A percentile compares a stretch with the other conserved stretches of the same genome.
These are phyloP conservation scores for Gymnoscopelus microlampas DNA, from an alignment of 2,797 vertebrate genomes.

Conservation along the genomic window DNA sequence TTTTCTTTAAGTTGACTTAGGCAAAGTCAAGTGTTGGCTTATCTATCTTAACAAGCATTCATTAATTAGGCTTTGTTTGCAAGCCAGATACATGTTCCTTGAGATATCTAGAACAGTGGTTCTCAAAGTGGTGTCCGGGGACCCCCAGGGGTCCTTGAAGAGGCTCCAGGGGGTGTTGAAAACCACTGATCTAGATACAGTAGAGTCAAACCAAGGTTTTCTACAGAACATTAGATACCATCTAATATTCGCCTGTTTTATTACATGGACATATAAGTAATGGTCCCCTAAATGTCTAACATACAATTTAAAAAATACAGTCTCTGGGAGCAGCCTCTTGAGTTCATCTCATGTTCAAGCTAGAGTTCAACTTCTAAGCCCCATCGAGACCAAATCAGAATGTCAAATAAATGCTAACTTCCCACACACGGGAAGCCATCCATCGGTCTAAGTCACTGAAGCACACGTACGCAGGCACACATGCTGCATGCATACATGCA, in stretches of 20 bases:
- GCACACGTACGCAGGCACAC: not conserved
- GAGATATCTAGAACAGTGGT: too few species aligned
- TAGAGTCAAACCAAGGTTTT: too few species aligned
- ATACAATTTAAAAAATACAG: not conserved
- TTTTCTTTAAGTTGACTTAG: conserved; percentile 27
- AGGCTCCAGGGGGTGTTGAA: too few species aligned
- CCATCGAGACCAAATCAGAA: too few species aligned
- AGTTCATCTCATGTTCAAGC: conserved; percentile 2
- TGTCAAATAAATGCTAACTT: too few species aligned
- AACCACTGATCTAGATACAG: too few species aligned
- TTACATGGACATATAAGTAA: not conserved
- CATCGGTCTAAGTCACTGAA: too few species aligned
- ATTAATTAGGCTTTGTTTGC: not conserved
- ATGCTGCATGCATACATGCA: not conserved
- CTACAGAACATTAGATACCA: not conserved
- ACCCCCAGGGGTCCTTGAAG: too few species aligned
- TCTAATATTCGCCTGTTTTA: not conserved
- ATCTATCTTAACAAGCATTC: conserved; percentile 15
- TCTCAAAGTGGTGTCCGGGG: too few species aligned
- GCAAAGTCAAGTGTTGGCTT: conserved; percentile 13
- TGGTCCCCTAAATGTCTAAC: not conserved
- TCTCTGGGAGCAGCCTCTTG: not conserved
- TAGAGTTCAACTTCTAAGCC: too few species aligned
- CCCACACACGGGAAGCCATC: too few species aligned
- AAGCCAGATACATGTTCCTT: not conserved